Conservation (phyloP, 2,113 vertebrate genomes). For the Gavia stellata region DNA sequence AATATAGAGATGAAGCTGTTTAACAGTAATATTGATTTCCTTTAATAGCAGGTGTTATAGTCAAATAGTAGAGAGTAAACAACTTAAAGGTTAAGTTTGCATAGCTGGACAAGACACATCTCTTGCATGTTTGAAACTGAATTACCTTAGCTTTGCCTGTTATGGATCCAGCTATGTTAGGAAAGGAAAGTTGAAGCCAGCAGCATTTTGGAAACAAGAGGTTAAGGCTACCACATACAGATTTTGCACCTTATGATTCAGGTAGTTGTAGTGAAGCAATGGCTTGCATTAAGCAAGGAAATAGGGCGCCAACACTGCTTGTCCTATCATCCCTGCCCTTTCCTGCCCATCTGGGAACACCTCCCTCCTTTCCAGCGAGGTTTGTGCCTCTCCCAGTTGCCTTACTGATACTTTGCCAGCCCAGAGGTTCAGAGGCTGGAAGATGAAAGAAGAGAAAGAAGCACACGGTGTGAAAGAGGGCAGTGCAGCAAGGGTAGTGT, state of each 20-base stretch:
- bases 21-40: neutral
- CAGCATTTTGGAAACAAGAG: neutral
- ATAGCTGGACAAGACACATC: neutral
- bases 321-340: neutral
- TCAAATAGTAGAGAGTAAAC: neutral
- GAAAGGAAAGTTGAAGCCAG: neutral
- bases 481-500: neutral
- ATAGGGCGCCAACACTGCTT: neutral
- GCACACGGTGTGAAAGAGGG: neutral
- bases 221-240: neutral
- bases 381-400: neutral
- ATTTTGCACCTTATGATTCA: neutral
- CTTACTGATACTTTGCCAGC: neutral
- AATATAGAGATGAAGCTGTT: neutral
- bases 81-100: constrained; percentile 14
- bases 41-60: neutral
- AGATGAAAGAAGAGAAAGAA: neutral
- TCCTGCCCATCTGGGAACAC: neutral
- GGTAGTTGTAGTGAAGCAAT: neutral
- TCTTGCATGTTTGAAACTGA: neutral
- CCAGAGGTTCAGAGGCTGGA: neutral
- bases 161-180: neutral
- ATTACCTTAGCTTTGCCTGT: neutral
- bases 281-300: neutral
- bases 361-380: neutral